A percentile compares a stretch with the other conserved stretches of the same genome.
Conservation (phyloP, 2,113 vertebrate species). For the Numida meleagris region DNA sequence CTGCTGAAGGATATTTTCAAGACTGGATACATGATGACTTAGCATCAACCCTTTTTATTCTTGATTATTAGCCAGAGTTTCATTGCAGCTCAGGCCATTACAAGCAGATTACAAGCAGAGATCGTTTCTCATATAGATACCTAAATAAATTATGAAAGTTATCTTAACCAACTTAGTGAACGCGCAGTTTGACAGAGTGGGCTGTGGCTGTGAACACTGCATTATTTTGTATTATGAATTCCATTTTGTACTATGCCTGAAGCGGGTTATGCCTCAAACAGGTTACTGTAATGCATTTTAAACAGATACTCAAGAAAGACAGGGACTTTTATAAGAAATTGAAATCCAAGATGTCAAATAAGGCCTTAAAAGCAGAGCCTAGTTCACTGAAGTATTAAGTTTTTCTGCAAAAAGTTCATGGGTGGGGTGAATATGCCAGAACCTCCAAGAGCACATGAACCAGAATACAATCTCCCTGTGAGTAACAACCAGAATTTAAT, state of each 20-base stretch:
- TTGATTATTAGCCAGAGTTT: not conserved
- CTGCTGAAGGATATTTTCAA: conserved; percentile 40
- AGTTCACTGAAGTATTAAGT: not conserved
- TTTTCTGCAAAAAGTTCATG: not conserved
- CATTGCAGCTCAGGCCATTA: not conserved
- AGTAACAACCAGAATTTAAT: not conserved
- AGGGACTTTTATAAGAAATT: not conserved
- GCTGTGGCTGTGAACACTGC: not conserved
- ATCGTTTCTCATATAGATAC: not conserved
- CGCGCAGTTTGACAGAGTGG: not conserved
- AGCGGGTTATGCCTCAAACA: not conserved
- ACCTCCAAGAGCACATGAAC: not conserved
- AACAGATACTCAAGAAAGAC: not conserved
- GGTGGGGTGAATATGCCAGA: not conserved
- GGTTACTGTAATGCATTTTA: not conserved
- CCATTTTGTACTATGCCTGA: not conserved
- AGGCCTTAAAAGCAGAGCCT: not conserved
- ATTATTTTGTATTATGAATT: not conserved
- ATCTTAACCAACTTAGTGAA: not conserved
- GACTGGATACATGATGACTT: not conserved
- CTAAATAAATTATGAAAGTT: conserved; percentile 5
- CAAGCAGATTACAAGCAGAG: not conserved
- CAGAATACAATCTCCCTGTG: not conserved
- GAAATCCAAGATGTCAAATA: not conserved
- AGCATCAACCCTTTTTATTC: not conserved